phyloP scores from a whole-genome alignment of 2,113 vertebrate genomes.

The Neoarius graeffei region DNA sequence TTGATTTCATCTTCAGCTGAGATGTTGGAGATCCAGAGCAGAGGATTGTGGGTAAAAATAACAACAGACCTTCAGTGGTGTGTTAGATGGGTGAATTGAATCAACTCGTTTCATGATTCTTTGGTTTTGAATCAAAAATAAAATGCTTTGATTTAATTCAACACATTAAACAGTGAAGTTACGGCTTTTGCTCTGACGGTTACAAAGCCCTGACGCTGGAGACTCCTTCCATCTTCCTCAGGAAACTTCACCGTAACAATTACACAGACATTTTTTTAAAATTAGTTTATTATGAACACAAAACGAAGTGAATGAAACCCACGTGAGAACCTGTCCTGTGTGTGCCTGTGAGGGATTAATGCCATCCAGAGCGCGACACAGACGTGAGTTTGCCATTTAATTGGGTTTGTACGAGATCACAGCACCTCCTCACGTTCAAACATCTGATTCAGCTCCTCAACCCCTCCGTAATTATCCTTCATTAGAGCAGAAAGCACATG shows the following conservation, averaged over 20 bases:
- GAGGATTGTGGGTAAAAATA: constrained; percentile 3
- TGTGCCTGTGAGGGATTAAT: not conserved
- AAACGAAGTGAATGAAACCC: not conserved
- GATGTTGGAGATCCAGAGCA: not conserved
- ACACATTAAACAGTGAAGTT: not conserved
- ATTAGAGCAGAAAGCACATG: not conserved
- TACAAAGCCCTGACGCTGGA: not conserved
- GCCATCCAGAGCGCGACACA: not conserved
- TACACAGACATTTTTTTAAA: not conserved
- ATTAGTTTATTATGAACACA: not conserved
- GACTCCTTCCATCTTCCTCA: not conserved
- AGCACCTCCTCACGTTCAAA: not conserved
- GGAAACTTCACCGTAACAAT: not conserved
- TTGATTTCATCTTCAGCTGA: not conserved
- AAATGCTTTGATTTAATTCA: not conserved
- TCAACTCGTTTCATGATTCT: not conserved
- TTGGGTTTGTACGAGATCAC: not conserved
- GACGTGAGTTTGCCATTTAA: not conserved
- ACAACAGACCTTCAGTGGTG: not conserved
- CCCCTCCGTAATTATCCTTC: not conserved
- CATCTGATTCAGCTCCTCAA: not conserved
- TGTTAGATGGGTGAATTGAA: constrained; percentile 7
- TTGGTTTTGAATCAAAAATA: not conserved
- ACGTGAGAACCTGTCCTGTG: not conserved
- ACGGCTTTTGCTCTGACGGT: not conserved